These are phyloP conservation scores for Bovichtus diacanthus DNA, from an alignment of 2,797 vertebrate species.

Conservation along the genomic window DNA sequence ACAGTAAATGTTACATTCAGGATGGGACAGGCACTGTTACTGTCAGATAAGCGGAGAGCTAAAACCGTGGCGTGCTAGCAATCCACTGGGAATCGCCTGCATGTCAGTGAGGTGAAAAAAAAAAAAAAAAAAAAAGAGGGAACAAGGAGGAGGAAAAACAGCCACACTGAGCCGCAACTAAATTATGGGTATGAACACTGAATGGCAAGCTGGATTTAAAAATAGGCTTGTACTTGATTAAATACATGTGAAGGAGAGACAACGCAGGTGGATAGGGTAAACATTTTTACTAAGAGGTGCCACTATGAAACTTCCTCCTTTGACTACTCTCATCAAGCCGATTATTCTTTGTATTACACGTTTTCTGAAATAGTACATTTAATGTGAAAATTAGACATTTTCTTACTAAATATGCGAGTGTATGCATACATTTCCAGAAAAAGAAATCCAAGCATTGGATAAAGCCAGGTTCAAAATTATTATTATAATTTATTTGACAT, in stretches of 20 bases:
- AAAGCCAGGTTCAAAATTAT: too few species aligned
- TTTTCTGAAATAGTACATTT: too few species aligned
- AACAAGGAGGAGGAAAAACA: constrained; percentile 23
- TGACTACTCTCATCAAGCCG: too few species aligned
- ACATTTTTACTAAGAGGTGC: too few species aligned
- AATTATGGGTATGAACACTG: constrained; percentile 1
- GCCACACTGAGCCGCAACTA: not conserved
- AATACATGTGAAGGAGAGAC: constrained; percentile 5
- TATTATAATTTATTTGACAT: too few species aligned
- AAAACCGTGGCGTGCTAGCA: constrained; percentile 56
- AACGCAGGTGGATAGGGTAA: too few species aligned
- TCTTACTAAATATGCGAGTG: too few species aligned
- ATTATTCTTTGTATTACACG: too few species aligned
- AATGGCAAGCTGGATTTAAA: constrained; percentile 19
- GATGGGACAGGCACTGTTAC: constrained; percentile 71
- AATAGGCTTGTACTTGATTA: constrained; percentile 15
- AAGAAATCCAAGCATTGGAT: too few species aligned
- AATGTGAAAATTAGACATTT: too few species aligned
- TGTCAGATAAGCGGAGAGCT: constrained; percentile 77
- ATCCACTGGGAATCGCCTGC: constrained; percentile 70
- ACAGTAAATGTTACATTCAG: constrained; percentile 79
- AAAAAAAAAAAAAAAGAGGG: constrained; percentile 28
- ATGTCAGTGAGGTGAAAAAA: constrained; percentile 64
- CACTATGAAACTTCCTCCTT: too few species aligned
- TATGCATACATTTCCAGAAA: too few species aligned